Percentiles rank a stretch among this genome's conserved stretches.
phyloP scores from a whole-genome alignment of 2,888 invertebrate species.

The Drosophila borborema region DNA sequence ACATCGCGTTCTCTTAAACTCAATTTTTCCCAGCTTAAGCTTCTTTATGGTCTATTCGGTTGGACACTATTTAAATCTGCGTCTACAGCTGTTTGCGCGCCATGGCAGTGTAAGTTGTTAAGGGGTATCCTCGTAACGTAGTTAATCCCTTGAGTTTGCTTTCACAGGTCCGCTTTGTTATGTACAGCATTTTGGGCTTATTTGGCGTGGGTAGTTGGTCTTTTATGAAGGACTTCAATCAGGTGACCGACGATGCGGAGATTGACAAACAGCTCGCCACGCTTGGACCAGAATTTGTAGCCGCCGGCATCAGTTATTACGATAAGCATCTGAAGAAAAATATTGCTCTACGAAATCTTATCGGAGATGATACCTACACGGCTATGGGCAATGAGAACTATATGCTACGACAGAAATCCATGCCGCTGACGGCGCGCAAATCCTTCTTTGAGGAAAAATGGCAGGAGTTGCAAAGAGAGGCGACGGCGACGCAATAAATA shows the following conservation, averaged over 20 bases:
- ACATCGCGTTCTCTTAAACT: conserved; percentile 87
- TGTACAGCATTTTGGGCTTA: conserved; percentile 87
- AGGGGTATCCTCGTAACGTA: too few relatives aligned
- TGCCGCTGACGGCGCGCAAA: conserved; percentile 89
- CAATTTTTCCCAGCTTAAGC: conserved; percentile 86
- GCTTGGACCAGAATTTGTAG: conserved; percentile 87
- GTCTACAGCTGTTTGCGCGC: conserved; percentile 86
- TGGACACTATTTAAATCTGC: conserved; percentile 86
- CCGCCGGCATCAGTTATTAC: conserved; percentile 92
- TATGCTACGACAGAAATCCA: conserved; percentile 88
- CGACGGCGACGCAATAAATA: conserved; percentile 42
- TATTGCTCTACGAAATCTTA: conserved; percentile 87
- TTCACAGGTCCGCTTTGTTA: conserved; percentile 80
- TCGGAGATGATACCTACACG: conserved; percentile 88
- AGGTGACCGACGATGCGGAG: conserved; percentile 87
- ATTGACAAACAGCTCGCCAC: conserved; percentile 88
- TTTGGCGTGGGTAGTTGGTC: conserved; percentile 88
- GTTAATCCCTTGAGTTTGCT: background rate
- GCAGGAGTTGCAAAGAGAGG: conserved; percentile 78
- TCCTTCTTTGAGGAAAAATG: conserved; percentile 87
- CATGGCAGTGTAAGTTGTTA: conserved; percentile 84
- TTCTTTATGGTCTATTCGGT: conserved; percentile 86
- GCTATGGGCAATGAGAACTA: conserved; percentile 90
- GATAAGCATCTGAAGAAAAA: conserved; percentile 90
- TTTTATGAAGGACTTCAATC: conserved; percentile 88